These are phyloP conservation scores for Microcebus tavaratra DNA, from an alignment of 2,113 vertebrate species.

Conservation along the genomic window DNA sequence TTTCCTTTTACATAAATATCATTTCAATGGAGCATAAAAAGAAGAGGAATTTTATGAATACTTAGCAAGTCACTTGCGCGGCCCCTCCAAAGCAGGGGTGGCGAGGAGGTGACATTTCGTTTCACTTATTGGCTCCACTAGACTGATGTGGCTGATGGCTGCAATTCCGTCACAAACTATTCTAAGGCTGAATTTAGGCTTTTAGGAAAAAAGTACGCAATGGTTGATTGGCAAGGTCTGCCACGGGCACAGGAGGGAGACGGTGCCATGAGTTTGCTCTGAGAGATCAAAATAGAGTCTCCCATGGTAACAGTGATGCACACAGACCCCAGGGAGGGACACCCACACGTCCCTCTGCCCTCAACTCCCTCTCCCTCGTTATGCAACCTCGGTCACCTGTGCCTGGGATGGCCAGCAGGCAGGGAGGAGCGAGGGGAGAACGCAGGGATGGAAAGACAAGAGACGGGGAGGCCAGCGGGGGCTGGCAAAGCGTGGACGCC, in stretches of 20 bases:
- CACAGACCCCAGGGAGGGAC: background rate
- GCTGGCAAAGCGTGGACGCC: accelerated
- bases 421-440: background rate
- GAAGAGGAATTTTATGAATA: background rate
- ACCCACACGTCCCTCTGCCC: accelerated
- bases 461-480: accelerated
- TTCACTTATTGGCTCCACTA: accelerated
- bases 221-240: background rate
- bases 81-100: background rate
- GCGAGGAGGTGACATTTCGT: background rate
- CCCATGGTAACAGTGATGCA: background rate
- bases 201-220: background rate
- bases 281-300: background rate
- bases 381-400: background rate
- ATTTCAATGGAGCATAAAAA: background rate
- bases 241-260: background rate
- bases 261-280: background rate
- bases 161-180: accelerated
- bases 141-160: background rate
- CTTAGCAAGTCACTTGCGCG: background rate
- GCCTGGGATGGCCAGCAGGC: background rate
- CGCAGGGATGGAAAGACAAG: accelerated
- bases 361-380: background rate
- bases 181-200: background rate
- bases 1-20: background rate